A percentile compares a stretch with the other conserved stretches of the same genome.
These are phyloP conservation scores for Hipparchia sbordonii DNA, from an alignment of 2,888 invertebrate genomes.

Conservation along the genomic window DNA sequence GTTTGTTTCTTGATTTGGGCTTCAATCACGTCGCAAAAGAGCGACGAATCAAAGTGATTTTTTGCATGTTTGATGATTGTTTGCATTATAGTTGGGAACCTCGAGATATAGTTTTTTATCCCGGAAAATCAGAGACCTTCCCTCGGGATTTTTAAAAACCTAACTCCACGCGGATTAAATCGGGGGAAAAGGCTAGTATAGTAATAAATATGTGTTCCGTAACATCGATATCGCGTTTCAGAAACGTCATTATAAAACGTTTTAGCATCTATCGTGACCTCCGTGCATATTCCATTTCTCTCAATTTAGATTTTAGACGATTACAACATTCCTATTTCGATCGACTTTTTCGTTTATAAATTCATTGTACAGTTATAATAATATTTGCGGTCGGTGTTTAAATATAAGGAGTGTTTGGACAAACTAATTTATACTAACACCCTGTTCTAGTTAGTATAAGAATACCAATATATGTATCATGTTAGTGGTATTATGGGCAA, in stretches of 20 bases:
- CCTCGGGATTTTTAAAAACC: too few species aligned
- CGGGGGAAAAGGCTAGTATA: background rate
- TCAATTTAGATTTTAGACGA: constrained; percentile 73
- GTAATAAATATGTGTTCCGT: constrained; percentile 18
- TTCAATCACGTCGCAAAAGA: too few species aligned
- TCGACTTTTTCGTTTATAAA: constrained; percentile 68
- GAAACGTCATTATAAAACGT: constrained; percentile 41
- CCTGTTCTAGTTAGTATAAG: constrained; percentile 20
- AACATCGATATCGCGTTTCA: constrained; percentile 39
- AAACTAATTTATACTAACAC: constrained; percentile 23
- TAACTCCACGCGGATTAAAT: too few species aligned
- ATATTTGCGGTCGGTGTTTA: constrained; percentile 11
- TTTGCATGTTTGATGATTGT: too few species aligned
- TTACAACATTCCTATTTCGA: constrained; percentile 69
- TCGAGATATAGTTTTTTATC: too few species aligned
- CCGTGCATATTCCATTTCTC: constrained; percentile 61
- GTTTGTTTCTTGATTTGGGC: too few species aligned
- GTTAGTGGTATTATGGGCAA: background rate
- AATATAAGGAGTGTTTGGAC: constrained; percentile 46
- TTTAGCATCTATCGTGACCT: constrained; percentile 51
- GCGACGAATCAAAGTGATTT: too few species aligned
- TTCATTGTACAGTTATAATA: constrained; percentile 53
- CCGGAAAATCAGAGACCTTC: too few species aligned
- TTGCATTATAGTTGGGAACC: too few species aligned
- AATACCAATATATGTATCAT: background rate